Evolutionary conservation across 1,140 invertebrate species (phyloP).

Genomic region (Lucilia cuprina): DNA sequence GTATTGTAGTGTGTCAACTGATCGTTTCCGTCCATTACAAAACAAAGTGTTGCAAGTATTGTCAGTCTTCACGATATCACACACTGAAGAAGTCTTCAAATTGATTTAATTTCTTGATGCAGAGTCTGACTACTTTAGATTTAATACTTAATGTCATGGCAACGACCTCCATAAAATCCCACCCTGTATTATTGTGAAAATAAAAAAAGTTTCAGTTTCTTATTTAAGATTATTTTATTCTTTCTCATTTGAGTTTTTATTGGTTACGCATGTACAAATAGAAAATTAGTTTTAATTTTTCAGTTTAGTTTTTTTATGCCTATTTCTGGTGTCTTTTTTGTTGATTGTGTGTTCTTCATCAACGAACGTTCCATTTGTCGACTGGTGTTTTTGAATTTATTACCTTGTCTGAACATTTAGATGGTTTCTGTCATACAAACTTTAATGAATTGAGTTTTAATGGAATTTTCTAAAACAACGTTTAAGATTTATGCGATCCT

Average conservation of each 20-base stretch:
- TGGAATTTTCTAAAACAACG: not conserved
- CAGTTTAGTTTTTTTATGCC: not conserved
- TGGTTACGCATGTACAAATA: slow-evolving; percentile 23
- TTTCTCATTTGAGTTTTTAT: not conserved
- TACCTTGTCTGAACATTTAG: slow-evolving; percentile 22
- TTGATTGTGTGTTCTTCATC: not conserved
- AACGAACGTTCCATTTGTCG: not conserved
- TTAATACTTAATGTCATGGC: too few relatives aligned
- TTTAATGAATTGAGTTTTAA: slow-evolving; percentile 9
- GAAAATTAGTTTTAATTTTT: not conserved
- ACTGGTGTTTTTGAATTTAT: not conserved
- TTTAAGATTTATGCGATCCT: not conserved
- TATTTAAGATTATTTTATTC: not conserved
- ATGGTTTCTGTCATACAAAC: slow-evolving; percentile 2
- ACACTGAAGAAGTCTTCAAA: too few relatives aligned
- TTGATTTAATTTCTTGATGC: too few relatives aligned
- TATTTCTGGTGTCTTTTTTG: not conserved
- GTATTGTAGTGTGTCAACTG: too few relatives aligned
- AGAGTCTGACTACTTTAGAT: too few relatives aligned
- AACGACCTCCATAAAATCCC: too few relatives aligned
- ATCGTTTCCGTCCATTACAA: too few relatives aligned
- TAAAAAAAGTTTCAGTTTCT: not conserved
- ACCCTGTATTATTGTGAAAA: too few relatives aligned
- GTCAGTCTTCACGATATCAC: too few relatives aligned
- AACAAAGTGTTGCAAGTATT: too few relatives aligned